phyloP scores from a whole-genome alignment of 2,797 vertebrate genomes.

The Geotrypetes seraphini region DNA sequence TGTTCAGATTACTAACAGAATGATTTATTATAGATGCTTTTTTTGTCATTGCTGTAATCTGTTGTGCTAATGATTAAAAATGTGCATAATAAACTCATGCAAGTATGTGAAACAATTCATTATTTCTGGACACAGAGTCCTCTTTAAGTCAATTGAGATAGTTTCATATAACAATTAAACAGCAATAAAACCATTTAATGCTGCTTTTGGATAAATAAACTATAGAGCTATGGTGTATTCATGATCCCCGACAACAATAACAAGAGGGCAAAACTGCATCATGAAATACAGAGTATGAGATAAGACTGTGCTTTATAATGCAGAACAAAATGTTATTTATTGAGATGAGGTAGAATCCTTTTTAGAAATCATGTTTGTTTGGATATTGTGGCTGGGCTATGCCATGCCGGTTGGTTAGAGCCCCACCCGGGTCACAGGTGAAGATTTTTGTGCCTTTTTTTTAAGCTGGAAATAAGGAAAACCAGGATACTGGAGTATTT shows the following conservation, averaged over 20 bases:
- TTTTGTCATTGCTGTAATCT: background rate
- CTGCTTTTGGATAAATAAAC: background rate
- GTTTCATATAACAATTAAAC: conserved; percentile 1
- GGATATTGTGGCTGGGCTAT: too few relatives aligned
- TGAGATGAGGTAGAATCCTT: too few relatives aligned
- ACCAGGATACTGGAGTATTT: too few relatives aligned
- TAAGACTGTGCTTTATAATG: too few relatives aligned
- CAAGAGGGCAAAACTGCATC: too few relatives aligned
- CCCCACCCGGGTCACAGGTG: too few relatives aligned
- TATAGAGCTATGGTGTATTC: conserved; percentile 2
- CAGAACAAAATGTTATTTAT: too few relatives aligned
- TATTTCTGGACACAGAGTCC: background rate
- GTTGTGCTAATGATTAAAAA: conserved; percentile 3
- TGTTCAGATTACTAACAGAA: background rate
- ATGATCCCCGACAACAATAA: conserved; percentile 11
- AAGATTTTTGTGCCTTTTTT: too few relatives aligned
- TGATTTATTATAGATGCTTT: background rate
- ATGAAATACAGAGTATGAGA: too few relatives aligned
- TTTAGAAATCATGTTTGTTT: too few relatives aligned
- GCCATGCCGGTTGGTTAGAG: too few relatives aligned
- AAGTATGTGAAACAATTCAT: background rate
- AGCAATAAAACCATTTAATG: background rate
- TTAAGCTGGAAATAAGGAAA: too few relatives aligned
- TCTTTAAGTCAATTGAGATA: background rate
- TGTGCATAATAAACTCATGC: background rate